phyloP scores from a whole-genome alignment of 1,140 invertebrate genomes.

The Drosophila subobscura region DNA sequence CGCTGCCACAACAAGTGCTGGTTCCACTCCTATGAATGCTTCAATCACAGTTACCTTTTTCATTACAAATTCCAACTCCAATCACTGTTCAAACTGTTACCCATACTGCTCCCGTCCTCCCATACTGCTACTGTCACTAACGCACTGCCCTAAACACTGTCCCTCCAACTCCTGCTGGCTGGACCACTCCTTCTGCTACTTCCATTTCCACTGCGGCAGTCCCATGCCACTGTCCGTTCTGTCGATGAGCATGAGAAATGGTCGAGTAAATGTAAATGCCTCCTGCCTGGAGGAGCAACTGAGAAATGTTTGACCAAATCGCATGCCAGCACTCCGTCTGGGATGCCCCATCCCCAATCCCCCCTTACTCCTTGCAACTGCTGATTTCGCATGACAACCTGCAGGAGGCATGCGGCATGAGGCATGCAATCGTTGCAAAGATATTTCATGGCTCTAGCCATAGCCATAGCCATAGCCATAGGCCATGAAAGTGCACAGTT shows the following conservation, averaged over 20 bases:
- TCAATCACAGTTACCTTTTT: neutral
- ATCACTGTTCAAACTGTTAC: neutral
- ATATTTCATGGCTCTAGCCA: constrained; percentile 59
- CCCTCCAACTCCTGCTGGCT: neutral
- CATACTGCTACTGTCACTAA: neutral
- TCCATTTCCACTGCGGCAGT: neutral
- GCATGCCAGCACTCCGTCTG: constrained; percentile 17
- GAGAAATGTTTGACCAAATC: constrained; percentile 57
- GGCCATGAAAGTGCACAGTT: constrained; percentile 76
- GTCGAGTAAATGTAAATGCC: constrained; percentile 63
- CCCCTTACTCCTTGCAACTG: constrained; percentile 13
- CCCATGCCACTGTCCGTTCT: neutral
- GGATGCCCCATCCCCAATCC: neutral
- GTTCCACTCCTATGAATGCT: too few species aligned
- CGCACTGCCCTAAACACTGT: too few species aligned
- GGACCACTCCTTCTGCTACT: constrained; percentile 22
- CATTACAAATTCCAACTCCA: constrained; percentile 9
- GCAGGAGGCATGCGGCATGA: constrained; percentile 46
- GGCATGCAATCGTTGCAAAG: constrained; percentile 26
- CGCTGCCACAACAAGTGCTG: too few species aligned
- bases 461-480: constrained; percentile 47
- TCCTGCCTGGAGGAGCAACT: constrained; percentile 31
- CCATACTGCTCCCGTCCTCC: neutral
- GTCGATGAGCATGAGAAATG: constrained; percentile 51
- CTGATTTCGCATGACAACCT: constrained; percentile 73